Percentiles rank a stretch among this genome's conserved stretches.
Conservation (phyloP, 2,113 vertebrate species). For the Eulemur macaco region DNA sequence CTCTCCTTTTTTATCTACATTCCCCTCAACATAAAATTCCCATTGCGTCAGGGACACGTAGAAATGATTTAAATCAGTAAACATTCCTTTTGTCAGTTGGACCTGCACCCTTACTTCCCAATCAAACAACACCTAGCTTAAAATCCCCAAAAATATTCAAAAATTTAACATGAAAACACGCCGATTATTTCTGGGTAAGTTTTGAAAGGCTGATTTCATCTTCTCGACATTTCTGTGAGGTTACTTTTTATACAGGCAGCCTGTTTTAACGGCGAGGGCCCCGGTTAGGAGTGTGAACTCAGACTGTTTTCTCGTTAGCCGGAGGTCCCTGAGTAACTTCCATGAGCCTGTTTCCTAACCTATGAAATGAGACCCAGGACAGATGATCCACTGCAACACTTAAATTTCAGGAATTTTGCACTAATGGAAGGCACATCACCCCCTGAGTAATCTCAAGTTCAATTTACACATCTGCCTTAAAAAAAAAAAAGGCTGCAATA, state of each 20-base stretch:
- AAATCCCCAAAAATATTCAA: neutral
- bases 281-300: neutral
- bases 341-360: neutral
- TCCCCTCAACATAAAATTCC: neutral
- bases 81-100: neutral
- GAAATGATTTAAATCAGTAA: neutral
- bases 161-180: neutral
- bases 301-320: neutral
- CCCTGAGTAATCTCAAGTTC: neutral
- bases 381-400: neutral
- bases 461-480: neutral
- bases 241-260: neutral
- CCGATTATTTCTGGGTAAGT: neutral
- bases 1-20: neutral
- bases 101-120: neutral
- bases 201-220: neutral
- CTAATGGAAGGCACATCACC: neutral
- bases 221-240: neutral
- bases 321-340: neutral
- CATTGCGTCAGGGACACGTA: too few species aligned
- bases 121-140: neutral
- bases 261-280: neutral
- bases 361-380: neutral
- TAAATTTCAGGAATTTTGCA: neutral
- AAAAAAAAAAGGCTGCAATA: neutral